These are phyloP conservation scores for Pantherophis guttatus DNA, from an alignment of 2,113 vertebrate genomes.

Conservation along the genomic window DNA sequence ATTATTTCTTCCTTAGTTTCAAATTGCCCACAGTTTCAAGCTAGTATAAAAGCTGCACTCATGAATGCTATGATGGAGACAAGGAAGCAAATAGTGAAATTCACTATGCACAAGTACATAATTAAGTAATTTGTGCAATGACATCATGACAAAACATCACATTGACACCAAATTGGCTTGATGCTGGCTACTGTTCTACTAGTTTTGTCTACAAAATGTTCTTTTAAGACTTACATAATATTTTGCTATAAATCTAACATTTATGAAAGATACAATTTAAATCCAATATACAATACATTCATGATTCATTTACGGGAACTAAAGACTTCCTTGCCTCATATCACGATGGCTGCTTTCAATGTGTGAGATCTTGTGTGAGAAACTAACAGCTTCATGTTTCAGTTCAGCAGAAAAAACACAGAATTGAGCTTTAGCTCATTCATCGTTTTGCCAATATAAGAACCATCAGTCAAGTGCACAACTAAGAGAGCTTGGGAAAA, in stretches of 20 bases:
- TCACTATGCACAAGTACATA: not conserved
- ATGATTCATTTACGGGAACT: not conserved
- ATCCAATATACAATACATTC: not conserved
- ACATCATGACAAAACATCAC: not conserved
- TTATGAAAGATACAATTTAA: not conserved
- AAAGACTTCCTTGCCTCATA: rapidly evolving
- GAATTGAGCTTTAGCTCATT: not conserved
- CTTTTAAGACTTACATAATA: not conserved
- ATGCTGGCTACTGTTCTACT: not conserved
- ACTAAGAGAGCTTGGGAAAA: slow-evolving; percentile 12
- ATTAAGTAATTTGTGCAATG: not conserved
- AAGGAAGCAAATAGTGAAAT: not conserved
- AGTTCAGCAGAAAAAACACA: not conserved
- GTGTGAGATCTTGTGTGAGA: not conserved
- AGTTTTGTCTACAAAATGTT: not conserved
- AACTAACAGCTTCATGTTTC: not conserved
- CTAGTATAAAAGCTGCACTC: not conserved
- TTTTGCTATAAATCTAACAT: not conserved
- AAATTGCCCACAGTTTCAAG: not conserved
- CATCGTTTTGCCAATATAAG: not conserved
- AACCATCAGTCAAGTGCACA: not conserved
- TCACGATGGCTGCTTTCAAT: not conserved
- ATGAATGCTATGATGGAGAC: not conserved
- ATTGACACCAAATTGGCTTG: not conserved
- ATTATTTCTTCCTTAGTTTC: not conserved